Evolutionary conservation across 2,797 vertebrate species (phyloP).

Genomic region (Sphaeramia orbicularis): DNA sequence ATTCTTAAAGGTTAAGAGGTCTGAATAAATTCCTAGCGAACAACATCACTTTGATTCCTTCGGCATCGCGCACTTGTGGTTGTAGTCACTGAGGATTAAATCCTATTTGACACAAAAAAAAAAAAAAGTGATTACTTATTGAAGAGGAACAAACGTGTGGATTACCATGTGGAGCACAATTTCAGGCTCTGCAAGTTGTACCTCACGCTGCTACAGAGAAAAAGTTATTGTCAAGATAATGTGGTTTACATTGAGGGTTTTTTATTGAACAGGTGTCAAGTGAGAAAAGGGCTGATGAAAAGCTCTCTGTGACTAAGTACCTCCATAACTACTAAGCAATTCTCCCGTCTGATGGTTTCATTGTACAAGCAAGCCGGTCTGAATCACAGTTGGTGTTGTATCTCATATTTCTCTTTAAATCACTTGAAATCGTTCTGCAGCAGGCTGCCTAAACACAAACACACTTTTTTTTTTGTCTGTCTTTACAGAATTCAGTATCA

Average conservation of each 20-base stretch:
- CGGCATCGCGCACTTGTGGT: not conserved
- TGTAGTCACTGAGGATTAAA: not conserved
- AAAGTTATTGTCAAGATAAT: constrained; percentile 29
- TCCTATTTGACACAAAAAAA: constrained; percentile 18
- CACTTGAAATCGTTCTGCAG: not conserved
- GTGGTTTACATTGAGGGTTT: constrained; percentile 30
- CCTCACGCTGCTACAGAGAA: constrained; percentile 10
- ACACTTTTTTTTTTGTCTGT: constrained; percentile 21
- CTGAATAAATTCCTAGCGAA: not conserved
- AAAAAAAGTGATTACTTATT: constrained; percentile 22
- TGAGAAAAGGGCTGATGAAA: constrained; percentile 56
- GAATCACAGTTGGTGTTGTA: constrained; percentile 14
- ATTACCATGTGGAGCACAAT: constrained; percentile 6
- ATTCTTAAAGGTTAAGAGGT: not conserved
- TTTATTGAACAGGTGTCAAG: constrained; percentile 57
- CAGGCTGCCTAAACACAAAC: not conserved
- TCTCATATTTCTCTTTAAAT: constrained; percentile 33
- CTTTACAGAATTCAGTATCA: constrained; percentile 28
- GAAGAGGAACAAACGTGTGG: constrained; percentile 13
- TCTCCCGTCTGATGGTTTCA: constrained; percentile 32
- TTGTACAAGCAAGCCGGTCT: constrained; percentile 22
- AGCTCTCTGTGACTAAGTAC: constrained; percentile 47
- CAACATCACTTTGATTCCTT: not conserved
- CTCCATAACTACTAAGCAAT: constrained; percentile 33
- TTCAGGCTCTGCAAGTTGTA: constrained; percentile 13